phyloP scores from a whole-genome alignment of 2,797 vertebrate species.

The Pangasius larnaudii region DNA sequence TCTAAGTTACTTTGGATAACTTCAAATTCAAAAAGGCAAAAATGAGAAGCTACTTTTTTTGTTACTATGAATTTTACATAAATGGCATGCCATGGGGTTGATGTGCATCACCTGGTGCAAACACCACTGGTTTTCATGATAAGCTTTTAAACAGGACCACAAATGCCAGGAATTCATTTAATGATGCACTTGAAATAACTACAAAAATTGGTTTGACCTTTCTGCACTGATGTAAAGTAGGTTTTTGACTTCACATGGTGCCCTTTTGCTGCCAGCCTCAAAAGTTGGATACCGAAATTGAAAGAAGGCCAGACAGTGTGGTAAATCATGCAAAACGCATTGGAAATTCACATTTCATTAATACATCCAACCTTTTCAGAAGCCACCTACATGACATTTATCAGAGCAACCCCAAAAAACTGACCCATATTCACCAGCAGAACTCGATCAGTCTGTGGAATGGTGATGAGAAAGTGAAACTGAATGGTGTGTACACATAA shows the following conservation, averaged over 20 bases:
- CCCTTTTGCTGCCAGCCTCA: slow-evolving; percentile 55
- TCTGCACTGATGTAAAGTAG: slow-evolving; percentile 26
- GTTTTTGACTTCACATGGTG: slow-evolving; percentile 35
- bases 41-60: not conserved
- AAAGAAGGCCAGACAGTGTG: slow-evolving; percentile 35
- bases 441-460: slow-evolving; percentile 26
- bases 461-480: slow-evolving; percentile 16
- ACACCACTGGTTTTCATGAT: not conserved
- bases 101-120: not conserved
- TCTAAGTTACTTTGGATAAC: not conserved
- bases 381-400: slow-evolving; percentile 47
- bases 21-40: not conserved
- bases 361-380: slow-evolving; percentile 58
- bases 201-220: slow-evolving; percentile 44
- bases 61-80: not conserved
- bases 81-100: not conserved
- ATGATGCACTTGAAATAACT: slow-evolving; percentile 29
- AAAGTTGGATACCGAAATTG: slow-evolving; percentile 32
- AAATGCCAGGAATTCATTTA: slow-evolving; percentile 27
- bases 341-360: slow-evolving; percentile 49
- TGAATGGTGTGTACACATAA: not conserved
- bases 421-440: slow-evolving; percentile 29
- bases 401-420: slow-evolving; percentile 38
- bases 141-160: slow-evolving; percentile 23
- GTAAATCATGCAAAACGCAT: slow-evolving; percentile 54